Evolutionary conservation across 2,888 invertebrate species (phyloP).

Genomic region (Pelosia muscerda): DNA sequence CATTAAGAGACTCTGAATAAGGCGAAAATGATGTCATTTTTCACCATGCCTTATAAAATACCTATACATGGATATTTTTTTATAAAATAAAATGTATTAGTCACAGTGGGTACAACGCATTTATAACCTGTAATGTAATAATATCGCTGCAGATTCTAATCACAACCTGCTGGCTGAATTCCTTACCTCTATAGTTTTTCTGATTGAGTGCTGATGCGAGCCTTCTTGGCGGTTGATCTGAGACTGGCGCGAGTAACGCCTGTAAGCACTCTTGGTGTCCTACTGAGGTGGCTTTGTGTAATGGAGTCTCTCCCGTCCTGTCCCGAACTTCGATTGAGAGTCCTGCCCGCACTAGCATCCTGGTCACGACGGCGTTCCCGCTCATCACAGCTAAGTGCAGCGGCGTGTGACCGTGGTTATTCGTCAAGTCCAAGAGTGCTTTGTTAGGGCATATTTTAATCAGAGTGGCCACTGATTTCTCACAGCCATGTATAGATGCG

Average conservation of each 20-base stretch:
- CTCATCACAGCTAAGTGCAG: conserved; percentile 95
- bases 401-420: conserved; percentile 93
- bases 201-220: conserved; percentile 89
- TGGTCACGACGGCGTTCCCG: conserved; percentile 90
- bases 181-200: conserved; percentile 93
- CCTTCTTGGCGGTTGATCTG: conserved; percentile 69
- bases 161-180: not conserved
- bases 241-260: conserved; percentile 90
- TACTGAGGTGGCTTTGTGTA: conserved; percentile 93
- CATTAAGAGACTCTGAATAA: conserved; percentile 23
- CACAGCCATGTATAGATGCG: conserved; percentile 92
- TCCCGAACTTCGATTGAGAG: conserved; percentile 90
- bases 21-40: conserved; percentile 38
- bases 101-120: not conserved
- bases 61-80: conserved; percentile 12
- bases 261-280: conserved; percentile 91
- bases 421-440: conserved; percentile 91
- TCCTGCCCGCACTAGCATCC: conserved; percentile 93
- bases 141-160: not conserved
- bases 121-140: conserved; percentile 5
- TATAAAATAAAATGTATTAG: not conserved
- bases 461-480: conserved; percentile 91
- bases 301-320: conserved; percentile 93
- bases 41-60: conserved; percentile 6
- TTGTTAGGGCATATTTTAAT: conserved; percentile 93